Evolutionary conservation across 2,888 invertebrate genomes (phyloP).

Genomic region (Noctua comes): DNA sequence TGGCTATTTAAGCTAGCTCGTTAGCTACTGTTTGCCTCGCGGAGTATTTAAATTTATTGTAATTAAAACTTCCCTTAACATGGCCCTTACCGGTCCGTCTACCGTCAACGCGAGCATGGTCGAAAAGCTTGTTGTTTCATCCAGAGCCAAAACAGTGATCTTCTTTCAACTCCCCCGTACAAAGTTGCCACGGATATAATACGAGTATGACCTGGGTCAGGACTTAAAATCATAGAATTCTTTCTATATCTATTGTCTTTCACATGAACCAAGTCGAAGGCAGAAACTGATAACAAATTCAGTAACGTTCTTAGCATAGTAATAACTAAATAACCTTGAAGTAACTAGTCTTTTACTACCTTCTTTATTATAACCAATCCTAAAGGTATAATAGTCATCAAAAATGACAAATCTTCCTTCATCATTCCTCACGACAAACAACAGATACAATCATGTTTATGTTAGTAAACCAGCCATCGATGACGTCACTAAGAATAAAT

Average conservation of each 20-base stretch:
- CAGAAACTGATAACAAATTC: background rate
- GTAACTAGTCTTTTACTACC: background rate
- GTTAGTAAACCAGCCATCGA: background rate
- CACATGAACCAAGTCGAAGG: background rate
- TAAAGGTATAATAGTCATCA: background rate
- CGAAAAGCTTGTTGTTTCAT: too few relatives aligned
- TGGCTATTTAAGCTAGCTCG: background rate
- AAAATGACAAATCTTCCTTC: background rate
- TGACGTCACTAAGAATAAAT: slow-evolving; percentile 14
- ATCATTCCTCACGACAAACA: background rate
- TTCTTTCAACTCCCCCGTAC: too few relatives aligned
- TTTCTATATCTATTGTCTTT: background rate
- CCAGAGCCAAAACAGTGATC: too few relatives aligned
- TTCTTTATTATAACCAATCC: background rate
- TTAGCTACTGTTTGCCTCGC: background rate
- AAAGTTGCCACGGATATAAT: background rate
- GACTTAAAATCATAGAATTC: background rate
- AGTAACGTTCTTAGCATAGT: too few relatives aligned
- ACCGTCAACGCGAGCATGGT: too few relatives aligned
- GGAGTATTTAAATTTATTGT: background rate
- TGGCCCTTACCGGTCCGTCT: too few relatives aligned
- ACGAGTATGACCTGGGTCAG: background rate
- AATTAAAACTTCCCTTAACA: background rate
- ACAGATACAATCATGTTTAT: background rate
- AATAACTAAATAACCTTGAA: background rate